Conservation (phyloP, 2,113 vertebrate species). For the Lophotis ruficrista region DNA sequence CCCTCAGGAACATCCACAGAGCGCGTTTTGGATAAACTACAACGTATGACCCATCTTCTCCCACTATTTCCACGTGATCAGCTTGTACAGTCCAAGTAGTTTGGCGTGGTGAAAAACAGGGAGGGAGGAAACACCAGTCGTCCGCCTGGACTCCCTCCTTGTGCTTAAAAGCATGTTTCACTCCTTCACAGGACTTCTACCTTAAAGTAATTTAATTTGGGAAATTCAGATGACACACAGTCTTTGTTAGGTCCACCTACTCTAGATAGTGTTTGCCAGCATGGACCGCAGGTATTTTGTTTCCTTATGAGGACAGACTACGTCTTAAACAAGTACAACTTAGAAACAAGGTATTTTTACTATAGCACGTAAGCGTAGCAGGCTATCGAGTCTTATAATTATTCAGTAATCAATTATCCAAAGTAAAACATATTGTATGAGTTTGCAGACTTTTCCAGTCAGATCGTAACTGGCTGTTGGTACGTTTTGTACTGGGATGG, state of each 20-base stretch:
- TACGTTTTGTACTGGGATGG: not conserved
- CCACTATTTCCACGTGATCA: not conserved
- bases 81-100: not conserved
- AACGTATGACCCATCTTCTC: not conserved
- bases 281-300: accelerated
- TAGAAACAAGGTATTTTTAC: not conserved
- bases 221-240: not conserved
- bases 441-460: not conserved
- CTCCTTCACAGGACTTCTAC: not conserved
- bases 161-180: not conserved
- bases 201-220: not conserved
- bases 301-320: not conserved
- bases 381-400: not conserved
- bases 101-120: not conserved
- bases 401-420: not conserved
- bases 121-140: not conserved
- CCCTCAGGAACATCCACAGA: not conserved
- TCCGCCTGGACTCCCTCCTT: not conserved
- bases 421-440: not conserved
- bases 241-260: not conserved
- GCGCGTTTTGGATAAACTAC: not conserved
- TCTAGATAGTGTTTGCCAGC: not conserved
- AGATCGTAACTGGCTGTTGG: not conserved
- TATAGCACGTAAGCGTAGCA: not conserved
- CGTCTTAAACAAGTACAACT: not conserved